Base-by-base conservation (phyloP, 2,797 vertebrate species). In the Crenichthys baileyi region DNA sequence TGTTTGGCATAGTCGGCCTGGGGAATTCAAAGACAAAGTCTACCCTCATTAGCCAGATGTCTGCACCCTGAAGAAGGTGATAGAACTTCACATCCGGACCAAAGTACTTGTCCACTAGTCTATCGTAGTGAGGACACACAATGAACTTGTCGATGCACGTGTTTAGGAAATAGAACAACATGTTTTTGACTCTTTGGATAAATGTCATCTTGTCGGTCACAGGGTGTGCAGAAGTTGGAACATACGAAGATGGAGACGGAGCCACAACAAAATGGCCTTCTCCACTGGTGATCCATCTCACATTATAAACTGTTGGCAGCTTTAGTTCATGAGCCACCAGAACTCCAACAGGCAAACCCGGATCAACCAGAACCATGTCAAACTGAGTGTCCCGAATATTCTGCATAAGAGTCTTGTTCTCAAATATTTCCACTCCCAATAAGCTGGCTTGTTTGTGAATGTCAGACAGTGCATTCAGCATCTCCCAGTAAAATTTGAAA, bases 11-110 rank as follows among this genome's bases (percentile, higher is more conserved):
- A 20, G 94, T 95, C 0, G 96, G 95, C 50, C 95, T 88, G 0
- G 96, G 95, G 73, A 95, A 96, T 71, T 96, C 95, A 60, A 96
- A 95, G 36, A 95, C 90, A 80, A 96, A 96, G 80, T 96, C 95
- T 6, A 94, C 89, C 71, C 95, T 93, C 91, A 96, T 95, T 8
- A 96, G 93, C 93, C 95, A 96, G 26, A 96, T 82, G 79, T 96
- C 95, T 0, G 85, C 89, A 0, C 80, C 90, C 82, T 94, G 95
- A 3, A 95, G 80, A 50, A 96, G 91, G 5, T 95, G 89, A 74
- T 93, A 93, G 70, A 95, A 94, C 24, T 81, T 92, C 0, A 91
- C 89, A n/a, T 93, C 89, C 4, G 92, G 84, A 36, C 93, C 93
- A 77, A 95, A 93, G 86, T 95, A 95, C 55, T 68, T 87, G 0